phyloP scores from a whole-genome alignment of 92 coral and sea anemone species.

The Siderastrea radians region DNA sequence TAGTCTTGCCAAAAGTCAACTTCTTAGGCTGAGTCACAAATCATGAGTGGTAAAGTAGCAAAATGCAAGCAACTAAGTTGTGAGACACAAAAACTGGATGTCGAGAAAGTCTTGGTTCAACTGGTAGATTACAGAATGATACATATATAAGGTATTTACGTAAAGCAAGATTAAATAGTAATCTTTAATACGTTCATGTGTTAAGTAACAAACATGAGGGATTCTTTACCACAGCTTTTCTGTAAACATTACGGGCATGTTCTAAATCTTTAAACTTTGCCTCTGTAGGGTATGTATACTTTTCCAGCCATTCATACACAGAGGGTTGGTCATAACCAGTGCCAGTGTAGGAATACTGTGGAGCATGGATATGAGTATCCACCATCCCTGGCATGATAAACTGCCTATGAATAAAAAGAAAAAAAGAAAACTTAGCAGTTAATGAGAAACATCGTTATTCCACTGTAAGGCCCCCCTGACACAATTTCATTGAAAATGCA shows the following conservation, averaged over 20 bases:
- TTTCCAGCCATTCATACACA: conserved; percentile 69
- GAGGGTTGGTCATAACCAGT: conserved; percentile 80
- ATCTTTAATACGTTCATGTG: too few relatives aligned
- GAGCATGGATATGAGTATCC: conserved; percentile 85
- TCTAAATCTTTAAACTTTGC: conserved; percentile 65
- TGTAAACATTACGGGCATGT: conserved; percentile 68
- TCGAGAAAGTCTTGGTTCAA: too few relatives aligned
- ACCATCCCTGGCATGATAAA: conserved; percentile 83
- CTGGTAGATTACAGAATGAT: too few relatives aligned
- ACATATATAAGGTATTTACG: too few relatives aligned
- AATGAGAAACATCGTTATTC: neutral
- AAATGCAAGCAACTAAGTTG: too few relatives aligned
- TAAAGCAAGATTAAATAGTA: too few relatives aligned
- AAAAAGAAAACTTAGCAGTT: neutral
- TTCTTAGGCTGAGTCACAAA: too few relatives aligned
- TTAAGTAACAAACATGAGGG: neutral
- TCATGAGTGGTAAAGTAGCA: too few relatives aligned
- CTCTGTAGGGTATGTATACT: conserved; percentile 79
- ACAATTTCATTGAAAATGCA: too few relatives aligned
- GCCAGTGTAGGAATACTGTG: conserved; percentile 76
- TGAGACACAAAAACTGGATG: too few relatives aligned
- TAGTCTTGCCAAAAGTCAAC: too few relatives aligned
- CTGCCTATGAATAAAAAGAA: conserved; percentile 40
- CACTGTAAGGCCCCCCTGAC: too few relatives aligned
- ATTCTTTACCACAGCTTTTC: conserved; percentile 69